Evolutionary conservation across 1,140 invertebrate genomes (phyloP), one percentile per base, ranked within the genome.

Genomic region (Coelopa frigida): DNA sequence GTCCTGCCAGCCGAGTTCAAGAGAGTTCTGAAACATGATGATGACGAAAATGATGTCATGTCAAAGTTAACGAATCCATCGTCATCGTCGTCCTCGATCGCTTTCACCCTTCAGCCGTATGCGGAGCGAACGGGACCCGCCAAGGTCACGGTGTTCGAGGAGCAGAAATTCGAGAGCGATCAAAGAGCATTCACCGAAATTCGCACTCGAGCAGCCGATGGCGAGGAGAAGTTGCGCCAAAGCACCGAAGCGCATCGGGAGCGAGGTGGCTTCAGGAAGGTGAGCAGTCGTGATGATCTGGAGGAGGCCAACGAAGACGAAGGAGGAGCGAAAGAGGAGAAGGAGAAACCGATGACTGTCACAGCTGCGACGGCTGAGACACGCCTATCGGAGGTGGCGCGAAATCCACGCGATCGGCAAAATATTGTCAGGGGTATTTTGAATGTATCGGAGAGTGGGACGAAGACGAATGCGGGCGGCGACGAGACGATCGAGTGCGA

Each of bases 361-460:
- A 66, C 60, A 52, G 58, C 60, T 44, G 61, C 63, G 42, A 54
- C 51, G 42, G 60, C 61, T 46, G 63, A 66, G 54, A 54, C 60
- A 51, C 49, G 60, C 49, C 49, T 67, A 38, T 58, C 50, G 54
- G 63, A 66, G 53, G 51, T 61, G 23, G 50, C 59, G 48, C 52
- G 61, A 8, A 54, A 58, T 56, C 63, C 63, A 58, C 62, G 56
- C 53, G 63, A 67, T 67, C 66, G 55, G 58, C 63, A 67, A 59
- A 66, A 60, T 67, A 67, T 67, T 58, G 60, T 57, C 43, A 48
- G 51, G 46, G 63, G 63, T 67, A 67, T 54, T 56, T 53, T 67
- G 62, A 66, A 59, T 53, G 57, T 66, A 66, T 67, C 63, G 54
- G 63, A 67, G 57, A 56, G 63, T 54, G 63, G 63, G 51, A 67